Base-by-base conservation (phyloP, 1,140 invertebrate genomes). In the Odontomachus brunneus region DNA sequence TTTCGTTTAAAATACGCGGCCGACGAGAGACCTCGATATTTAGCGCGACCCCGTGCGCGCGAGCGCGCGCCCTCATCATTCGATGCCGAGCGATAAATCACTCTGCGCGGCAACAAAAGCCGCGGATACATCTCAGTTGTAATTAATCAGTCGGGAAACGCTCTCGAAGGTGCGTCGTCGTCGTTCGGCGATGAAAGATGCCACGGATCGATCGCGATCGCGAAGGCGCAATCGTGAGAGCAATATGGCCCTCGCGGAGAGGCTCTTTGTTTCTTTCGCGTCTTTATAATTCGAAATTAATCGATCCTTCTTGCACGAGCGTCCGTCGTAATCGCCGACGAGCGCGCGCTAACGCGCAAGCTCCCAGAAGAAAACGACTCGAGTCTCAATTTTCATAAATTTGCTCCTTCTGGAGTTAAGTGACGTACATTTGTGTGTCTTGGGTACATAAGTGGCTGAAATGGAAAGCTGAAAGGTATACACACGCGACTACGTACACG, bases 1-100 rank as follows among this genome's bases (percentile, higher is more conserved):
- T 87, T 88, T 75, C 71, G 49, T 76, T 75, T 76, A 84, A 87
- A 84, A 82, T 74, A 84, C 60, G 55, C 73, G 59, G 48, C 53
- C 67, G 49, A 44, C 24, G 48, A 51, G 48, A 51, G 75, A 72
- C 66, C 62, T 72, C 87, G 71, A 84, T 88, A 84, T 84, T 84
- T 87, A 87, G 69, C 63, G 19, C 19, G 62, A 71, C 24, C 49
- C n/a, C 51, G 29, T 33, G 29, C 29, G 38, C 4, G 3, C 38
- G 38, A 4, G 38, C 38, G 51, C 38, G n/a, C n/a, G n/a, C n/a
- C n/a, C n/a, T 71, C 65, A 48, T 80, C 75, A 69, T 80, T 80
- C 71, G 71, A 80, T 44, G 69, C 22, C 65, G 38, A 48, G 24
- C 33, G 75, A 80, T 80, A 69, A 69, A 80, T 80, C 65, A 71